Percentiles rank a stretch among this genome's conserved stretches.
Conservation (phyloP, 92 coral and sea anemone genomes). For the Metridium senile region DNA sequence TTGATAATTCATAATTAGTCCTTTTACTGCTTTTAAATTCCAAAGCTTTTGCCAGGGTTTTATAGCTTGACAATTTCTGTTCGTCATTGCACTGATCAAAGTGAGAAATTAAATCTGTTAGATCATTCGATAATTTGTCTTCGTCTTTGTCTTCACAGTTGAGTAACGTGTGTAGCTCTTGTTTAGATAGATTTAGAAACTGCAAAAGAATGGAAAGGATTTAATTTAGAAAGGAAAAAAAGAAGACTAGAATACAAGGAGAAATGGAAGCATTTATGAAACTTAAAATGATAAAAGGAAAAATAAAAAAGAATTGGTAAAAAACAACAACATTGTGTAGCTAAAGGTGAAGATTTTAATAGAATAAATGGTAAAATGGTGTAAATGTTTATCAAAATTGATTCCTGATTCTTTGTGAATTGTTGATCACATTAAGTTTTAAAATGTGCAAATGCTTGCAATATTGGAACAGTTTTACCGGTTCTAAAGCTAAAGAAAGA, state of each 20-base stretch:
- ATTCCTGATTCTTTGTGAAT: too few species aligned
- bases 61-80: conserved; percentile 4
- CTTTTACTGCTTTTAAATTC: conserved; percentile 24
- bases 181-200: conserved; percentile 25
- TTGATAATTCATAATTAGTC: neutral
- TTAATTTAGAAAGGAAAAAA: neutral
- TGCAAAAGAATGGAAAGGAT: neutral
- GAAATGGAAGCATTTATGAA: neutral
- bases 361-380: too few species aligned
- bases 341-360: too few species aligned
- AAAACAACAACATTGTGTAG: too few species aligned
- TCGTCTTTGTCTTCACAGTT: conserved; percentile 2
- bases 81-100: conserved; percentile 26
- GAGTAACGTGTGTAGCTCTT: conserved; percentile 8
- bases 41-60: conserved; percentile 10
- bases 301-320: too few species aligned
- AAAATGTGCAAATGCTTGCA: too few species aligned
- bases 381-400: too few species aligned
- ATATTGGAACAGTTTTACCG: too few species aligned
- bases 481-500: too few species aligned
- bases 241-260: neutral
- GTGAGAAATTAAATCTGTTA: conserved; percentile 7
- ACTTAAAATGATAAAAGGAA: too few species aligned
- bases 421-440: too few species aligned
- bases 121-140: conserved; percentile 5